phyloP scores from a whole-genome alignment of 2,797 vertebrate species.

The Limnodromus scolopaceus region DNA sequence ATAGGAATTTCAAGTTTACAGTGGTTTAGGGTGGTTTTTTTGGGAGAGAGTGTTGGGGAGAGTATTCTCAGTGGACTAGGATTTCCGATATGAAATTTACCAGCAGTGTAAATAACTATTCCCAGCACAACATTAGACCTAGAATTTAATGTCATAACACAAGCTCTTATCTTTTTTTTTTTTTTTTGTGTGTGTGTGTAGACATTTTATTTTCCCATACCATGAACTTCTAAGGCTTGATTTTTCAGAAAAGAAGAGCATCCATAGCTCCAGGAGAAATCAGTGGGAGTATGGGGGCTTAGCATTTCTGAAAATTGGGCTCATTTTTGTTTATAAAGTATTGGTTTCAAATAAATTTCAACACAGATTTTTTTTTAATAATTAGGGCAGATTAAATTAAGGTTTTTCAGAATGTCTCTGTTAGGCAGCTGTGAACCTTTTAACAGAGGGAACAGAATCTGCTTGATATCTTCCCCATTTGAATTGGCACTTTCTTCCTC shows the following conservation, averaged over 20 bases:
- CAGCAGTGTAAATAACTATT: slow-evolving; percentile 84
- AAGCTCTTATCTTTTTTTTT: slow-evolving; percentile 50
- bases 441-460: slow-evolving; percentile 3
- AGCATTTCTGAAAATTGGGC: neutral
- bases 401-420: neutral
- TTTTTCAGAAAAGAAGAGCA: neutral
- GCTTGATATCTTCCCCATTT: neutral
- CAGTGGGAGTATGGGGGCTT: neutral
- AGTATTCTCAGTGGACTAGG: slow-evolving; percentile 76
- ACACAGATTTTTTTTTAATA: neutral
- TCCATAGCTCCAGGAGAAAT: neutral
- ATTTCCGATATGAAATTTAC: slow-evolving; percentile 81
- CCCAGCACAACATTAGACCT: slow-evolving; percentile 81
- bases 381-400: neutral
- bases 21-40: slow-evolving; percentile 11
- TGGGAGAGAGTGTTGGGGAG: slow-evolving; percentile 3
- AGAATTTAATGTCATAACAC: slow-evolving; percentile 82
- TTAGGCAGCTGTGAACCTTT: neutral
- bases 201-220: slow-evolving; percentile 68
- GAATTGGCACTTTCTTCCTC: neutral
- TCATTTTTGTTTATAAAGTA: neutral
- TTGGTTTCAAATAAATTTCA: neutral
- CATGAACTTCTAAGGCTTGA: slow-evolving; percentile 46
- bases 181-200: slow-evolving; percentile 16
- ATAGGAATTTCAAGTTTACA: slow-evolving; percentile 59